A percentile compares a stretch with the other conserved stretches of the same genome.
These are phyloP conservation scores for Vombatus ursinus DNA, from an alignment of 2,113 vertebrate genomes.

Conservation along the genomic window DNA sequence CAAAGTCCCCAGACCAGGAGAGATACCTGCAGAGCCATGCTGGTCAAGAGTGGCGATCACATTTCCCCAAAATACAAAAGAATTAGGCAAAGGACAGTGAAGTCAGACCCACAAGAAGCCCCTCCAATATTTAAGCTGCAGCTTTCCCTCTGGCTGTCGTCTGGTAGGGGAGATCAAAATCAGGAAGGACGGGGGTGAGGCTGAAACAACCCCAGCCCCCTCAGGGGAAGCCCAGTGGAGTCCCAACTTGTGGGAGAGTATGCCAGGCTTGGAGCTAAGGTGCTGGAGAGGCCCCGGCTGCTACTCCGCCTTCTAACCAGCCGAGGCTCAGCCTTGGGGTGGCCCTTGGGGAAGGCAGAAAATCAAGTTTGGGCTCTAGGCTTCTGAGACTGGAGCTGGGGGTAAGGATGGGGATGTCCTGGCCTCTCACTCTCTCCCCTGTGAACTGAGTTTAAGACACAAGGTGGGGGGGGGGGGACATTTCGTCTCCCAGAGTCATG, in stretches of 20 bases:
- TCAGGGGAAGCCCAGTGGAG: constrained; percentile 67
- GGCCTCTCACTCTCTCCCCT: not conserved
- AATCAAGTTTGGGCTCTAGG: not conserved
- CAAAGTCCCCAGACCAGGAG: not conserved
- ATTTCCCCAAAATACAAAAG: constrained; percentile 41
- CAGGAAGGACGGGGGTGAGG: not conserved
- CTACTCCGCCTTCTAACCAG: not conserved
- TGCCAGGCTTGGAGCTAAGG: not conserved
- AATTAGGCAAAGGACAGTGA: constrained; percentile 45
- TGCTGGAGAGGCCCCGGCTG: not conserved
- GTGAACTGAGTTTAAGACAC: not conserved
- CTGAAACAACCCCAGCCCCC: not conserved
- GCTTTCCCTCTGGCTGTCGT: not conserved
- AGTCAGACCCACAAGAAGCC: not conserved
- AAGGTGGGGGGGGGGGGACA: not conserved
- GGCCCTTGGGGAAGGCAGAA: not conserved
- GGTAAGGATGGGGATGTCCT: not conserved
- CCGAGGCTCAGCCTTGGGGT: not conserved
- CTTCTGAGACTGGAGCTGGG: not conserved
- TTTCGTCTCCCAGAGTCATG: too few species aligned
- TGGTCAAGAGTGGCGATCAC: not conserved
- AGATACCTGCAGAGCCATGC: not conserved
- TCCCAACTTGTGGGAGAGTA: constrained; percentile 5
- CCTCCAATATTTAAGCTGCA: not conserved
- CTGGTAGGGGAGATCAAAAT: not conserved